A percentile compares a stretch with the other conserved stretches of the same genome.
Evolutionary conservation across 1,140 invertebrate species (phyloP).

Genomic region (Euura saliciscinereae): DNA sequence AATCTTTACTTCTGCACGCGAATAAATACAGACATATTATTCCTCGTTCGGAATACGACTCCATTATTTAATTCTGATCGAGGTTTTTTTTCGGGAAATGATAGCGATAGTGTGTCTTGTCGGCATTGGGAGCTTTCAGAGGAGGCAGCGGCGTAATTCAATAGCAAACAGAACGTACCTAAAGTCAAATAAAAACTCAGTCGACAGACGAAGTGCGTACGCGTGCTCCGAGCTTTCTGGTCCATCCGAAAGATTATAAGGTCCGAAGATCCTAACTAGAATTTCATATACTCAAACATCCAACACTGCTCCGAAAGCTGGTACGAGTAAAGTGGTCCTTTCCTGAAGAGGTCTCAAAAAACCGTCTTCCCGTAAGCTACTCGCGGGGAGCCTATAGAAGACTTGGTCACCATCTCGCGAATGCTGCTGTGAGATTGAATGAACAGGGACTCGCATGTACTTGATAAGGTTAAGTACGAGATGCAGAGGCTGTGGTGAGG

Average conservation of each 20-base stretch:
- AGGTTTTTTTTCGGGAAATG: neutral
- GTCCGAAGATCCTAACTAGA: neutral
- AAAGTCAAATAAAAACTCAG: slow-evolving; percentile 1
- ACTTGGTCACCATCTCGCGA: neutral
- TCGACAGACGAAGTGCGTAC: neutral
- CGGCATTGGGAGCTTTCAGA: neutral
- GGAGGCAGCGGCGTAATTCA: neutral
- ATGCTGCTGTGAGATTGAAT: neutral
- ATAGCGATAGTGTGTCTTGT: too few relatives aligned
- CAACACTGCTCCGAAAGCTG: neutral
- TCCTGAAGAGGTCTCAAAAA: neutral
- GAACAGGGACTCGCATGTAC: neutral
- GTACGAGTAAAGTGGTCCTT: neutral
- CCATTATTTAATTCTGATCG: neutral
- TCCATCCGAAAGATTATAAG: neutral
- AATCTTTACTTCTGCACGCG: neutral
- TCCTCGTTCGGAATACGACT: neutral
- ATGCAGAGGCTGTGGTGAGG: slow-evolving; percentile 56
- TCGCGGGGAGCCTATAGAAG: too few relatives aligned
- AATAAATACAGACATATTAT: neutral
- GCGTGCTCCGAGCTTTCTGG: neutral
- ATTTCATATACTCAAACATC: neutral
- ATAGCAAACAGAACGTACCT: slow-evolving; percentile 1
- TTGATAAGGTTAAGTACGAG: slow-evolving; percentile 60
- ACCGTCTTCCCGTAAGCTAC: too few relatives aligned